A percentile compares a stretch with the other conserved stretches of the same genome.
phyloP scores from a whole-genome alignment of 2,888 invertebrate species.

The Scotopteryx bipunctaria region DNA sequence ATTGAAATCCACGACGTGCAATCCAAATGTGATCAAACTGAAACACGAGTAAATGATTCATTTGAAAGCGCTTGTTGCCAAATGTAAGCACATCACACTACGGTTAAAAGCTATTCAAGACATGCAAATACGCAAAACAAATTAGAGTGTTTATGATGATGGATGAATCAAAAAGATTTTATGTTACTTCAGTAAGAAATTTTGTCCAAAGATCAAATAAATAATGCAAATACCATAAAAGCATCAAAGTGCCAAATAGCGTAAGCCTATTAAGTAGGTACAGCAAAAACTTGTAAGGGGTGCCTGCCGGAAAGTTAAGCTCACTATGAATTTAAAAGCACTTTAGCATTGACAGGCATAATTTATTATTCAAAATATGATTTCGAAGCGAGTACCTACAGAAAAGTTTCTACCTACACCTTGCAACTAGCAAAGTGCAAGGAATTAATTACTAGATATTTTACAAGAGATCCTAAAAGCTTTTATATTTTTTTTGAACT shows the following conservation, averaged over 20 bases:
- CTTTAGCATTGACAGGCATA: conserved; percentile 7
- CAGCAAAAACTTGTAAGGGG: conserved; percentile 15
- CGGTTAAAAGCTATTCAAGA: background rate
- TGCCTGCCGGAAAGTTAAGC: conserved; percentile 10
- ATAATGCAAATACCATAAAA: conserved; percentile 34
- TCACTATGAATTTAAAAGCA: conserved; percentile 14
- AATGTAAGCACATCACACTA: background rate
- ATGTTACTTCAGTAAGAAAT: background rate
- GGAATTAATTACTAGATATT: no score
- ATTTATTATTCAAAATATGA: conserved; percentile 13
- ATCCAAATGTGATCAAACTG: background rate
- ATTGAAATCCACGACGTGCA: background rate
- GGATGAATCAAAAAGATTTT: background rate
- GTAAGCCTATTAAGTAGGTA: conserved; percentile 18
- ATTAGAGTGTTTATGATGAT: background rate
- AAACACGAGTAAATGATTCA: conserved; percentile 1
- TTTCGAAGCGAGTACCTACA: background rate
- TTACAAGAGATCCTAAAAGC: no score
- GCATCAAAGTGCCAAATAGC: conserved; percentile 16
- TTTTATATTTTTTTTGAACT: no score
- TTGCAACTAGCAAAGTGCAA: no score
- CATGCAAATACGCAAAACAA: background rate
- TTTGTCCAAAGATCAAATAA: conserved; percentile 7
- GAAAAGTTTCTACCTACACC: no score
- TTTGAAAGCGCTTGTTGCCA: background rate